These are phyloP conservation scores for Phengaris alcon DNA, from an alignment of 2,888 invertebrate species.

Conservation along the genomic window DNA sequence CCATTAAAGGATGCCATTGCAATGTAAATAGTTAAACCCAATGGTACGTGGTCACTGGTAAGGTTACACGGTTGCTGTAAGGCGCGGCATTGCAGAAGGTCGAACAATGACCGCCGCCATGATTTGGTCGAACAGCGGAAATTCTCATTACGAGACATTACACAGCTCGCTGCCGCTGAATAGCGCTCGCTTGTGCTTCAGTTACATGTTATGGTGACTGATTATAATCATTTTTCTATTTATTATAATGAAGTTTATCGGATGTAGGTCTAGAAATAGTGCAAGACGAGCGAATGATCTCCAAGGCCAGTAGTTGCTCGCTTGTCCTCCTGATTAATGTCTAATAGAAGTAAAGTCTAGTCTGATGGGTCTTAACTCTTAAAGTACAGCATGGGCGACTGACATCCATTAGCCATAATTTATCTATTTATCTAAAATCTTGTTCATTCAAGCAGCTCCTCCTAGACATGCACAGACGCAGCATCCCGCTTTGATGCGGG, in stretches of 20 bases:
- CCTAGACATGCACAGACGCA: neutral
- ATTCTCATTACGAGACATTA: neutral
- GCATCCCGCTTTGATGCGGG: slow-evolving; percentile 14
- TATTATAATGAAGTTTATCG: neutral
- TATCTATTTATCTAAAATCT: neutral
- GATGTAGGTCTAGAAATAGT: too few relatives aligned
- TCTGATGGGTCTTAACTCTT: neutral
- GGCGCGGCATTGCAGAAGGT: slow-evolving; percentile 7
- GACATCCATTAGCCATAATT: neutral
- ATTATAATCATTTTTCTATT: neutral
- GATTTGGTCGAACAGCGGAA: neutral
- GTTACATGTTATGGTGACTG: neutral
- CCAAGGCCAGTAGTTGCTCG: too few relatives aligned
- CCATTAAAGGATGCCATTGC: slow-evolving; percentile 1
- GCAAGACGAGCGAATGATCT: too few relatives aligned
- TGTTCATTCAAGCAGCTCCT: neutral
- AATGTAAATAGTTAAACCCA: neutral
- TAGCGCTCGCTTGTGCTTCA: neutral
- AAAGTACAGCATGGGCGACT: neutral
- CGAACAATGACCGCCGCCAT: slow-evolving; percentile 12
- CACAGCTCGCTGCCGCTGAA: neutral
- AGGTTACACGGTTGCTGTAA: neutral
- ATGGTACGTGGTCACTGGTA: neutral
- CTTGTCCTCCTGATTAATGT: too few relatives aligned
- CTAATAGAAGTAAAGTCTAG: neutral